phyloP scores from a whole-genome alignment of 2,113 vertebrate species.

The Bos javanicus region DNA sequence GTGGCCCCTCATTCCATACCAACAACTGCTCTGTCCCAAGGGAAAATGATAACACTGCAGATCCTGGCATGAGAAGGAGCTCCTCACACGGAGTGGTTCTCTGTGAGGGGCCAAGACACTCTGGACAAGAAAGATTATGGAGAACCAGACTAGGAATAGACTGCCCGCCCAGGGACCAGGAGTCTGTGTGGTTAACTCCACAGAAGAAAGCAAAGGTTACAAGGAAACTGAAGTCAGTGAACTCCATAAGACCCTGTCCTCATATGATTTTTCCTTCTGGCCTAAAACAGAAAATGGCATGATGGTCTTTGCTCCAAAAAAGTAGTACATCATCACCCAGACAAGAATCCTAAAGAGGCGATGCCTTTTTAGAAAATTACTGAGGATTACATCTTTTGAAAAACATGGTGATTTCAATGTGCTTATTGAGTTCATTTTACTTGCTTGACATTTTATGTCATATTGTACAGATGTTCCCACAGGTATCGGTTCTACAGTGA shows the following conservation, averaged over 20 bases:
- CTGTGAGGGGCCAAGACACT: slow-evolving; percentile 45
- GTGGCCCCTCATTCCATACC: neutral
- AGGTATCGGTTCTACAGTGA: slow-evolving; percentile 56
- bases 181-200: neutral
- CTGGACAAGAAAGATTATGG: slow-evolving; percentile 40
- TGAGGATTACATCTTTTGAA: slow-evolving; percentile 90
- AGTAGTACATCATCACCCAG: slow-evolving; percentile 87
- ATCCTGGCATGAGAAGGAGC: slow-evolving; percentile 60
- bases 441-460: slow-evolving; percentile 70
- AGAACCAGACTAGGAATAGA: slow-evolving; percentile 44
- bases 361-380: slow-evolving; percentile 93
- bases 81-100: slow-evolving; percentile 54
- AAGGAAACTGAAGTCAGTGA: slow-evolving; percentile 54
- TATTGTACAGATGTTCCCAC: slow-evolving; percentile 67
- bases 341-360: slow-evolving; percentile 90
- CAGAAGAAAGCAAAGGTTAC: neutral
- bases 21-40: slow-evolving; percentile 23
- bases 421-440: slow-evolving; percentile 48
- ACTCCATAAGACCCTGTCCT: slow-evolving; percentile 66
- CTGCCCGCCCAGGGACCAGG: slow-evolving; percentile 37
- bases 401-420: slow-evolving; percentile 47
- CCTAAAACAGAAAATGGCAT: slow-evolving; percentile 89
- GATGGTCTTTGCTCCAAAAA: slow-evolving; percentile 88
- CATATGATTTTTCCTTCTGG: slow-evolving; percentile 88
- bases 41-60: slow-evolving; percentile 69